Base-by-base conservation (phyloP, 2,888 invertebrate species). In the Pomacea canaliculata region DNA sequence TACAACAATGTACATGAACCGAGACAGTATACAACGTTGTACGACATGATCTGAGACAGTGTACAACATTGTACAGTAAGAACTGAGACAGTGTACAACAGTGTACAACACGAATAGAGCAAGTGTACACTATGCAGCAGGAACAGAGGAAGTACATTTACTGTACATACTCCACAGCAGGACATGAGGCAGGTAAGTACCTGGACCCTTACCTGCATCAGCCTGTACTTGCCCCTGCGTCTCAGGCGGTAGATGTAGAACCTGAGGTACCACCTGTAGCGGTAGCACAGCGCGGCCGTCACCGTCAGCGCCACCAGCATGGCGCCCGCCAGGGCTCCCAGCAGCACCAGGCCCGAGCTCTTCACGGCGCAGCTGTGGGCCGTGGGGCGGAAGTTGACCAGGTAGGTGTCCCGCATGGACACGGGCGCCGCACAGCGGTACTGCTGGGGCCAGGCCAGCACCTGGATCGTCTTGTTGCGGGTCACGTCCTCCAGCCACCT, bases 401-500 rank as follows among this genome's bases (percentile, higher is more conserved):
- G 65, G 19, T 27, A 71, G 8, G 27, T 18, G 48, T 68, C 59
- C 10, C 7, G 10, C 65, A 74, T 62, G 62, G 46, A 13, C 12
- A 16, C 69, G 13, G 74, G 74, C 4, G 76, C 60, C 27, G 56
- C n/a, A 46, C 70, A 70, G 46, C 73, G 76, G 65, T 70, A 75
- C 67, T 76, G 76, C 2, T 59, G 13, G 18, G 60, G 46, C 13
- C 19, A 62, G 69, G 65, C 60, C 59, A 23, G 5, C 7, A 59
- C 27, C n/a, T 75, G 56, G 8, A 77, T 63, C 13, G 51, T 70
- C 23, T 51, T 51, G 68, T 71, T 79, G 7, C 62, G 75, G 13
- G 68, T 66, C 48, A 71, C 71, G 12, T 56, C 60, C 16, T 68
- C 60, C 60, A 77, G 16, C 80, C 78, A 74, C 59, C 69, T 74